Percentiles rank a stretch among this genome's conserved stretches.
phyloP scores from a whole-genome alignment of 2,888 invertebrate genomes.

The Notodonta dromedarius region DNA sequence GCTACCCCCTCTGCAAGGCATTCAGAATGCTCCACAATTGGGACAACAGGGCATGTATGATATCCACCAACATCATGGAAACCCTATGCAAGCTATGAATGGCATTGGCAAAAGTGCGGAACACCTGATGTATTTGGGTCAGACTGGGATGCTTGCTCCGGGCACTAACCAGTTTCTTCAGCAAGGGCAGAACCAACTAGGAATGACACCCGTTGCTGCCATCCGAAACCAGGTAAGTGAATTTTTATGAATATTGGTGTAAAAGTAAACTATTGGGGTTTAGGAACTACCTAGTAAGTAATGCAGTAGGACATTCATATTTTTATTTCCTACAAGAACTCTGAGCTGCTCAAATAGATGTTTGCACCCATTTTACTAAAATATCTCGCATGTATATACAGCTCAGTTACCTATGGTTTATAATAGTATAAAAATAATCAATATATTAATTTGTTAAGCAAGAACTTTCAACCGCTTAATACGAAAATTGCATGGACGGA shows the following conservation, averaged over 20 bases:
- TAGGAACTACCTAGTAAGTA: too few relatives aligned
- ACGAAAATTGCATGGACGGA: too few relatives aligned
- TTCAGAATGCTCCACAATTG: conserved; percentile 80
- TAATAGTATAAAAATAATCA: too few relatives aligned
- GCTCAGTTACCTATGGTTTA: too few relatives aligned
- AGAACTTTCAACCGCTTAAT: too few relatives aligned
- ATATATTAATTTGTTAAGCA: too few relatives aligned
- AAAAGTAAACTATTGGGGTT: too few relatives aligned
- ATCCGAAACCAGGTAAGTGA: conserved; percentile 77
- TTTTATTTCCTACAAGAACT: too few relatives aligned
- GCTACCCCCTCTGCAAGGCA: conserved; percentile 76
- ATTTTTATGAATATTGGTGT: not conserved
- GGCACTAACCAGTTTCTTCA: conserved; percentile 85
- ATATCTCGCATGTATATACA: too few relatives aligned
- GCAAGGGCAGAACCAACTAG: conserved; percentile 86
- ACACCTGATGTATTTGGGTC: conserved; percentile 80
- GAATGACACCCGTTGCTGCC: conserved; percentile 76
- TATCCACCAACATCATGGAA: conserved; percentile 77
- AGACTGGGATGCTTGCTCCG: conserved; percentile 83
- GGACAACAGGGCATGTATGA: conserved; percentile 81
- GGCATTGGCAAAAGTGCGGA: conserved; percentile 79
- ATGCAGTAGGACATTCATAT: too few relatives aligned
- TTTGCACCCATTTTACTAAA: too few relatives aligned
- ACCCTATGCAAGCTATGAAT: conserved; percentile 80
- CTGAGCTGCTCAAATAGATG: too few relatives aligned